A percentile compares a stretch with the other conserved stretches of the same genome.
These are phyloP conservation scores for Epinephelus coioides DNA, from an alignment of 2,797 vertebrate species.

Conservation along the genomic window DNA sequence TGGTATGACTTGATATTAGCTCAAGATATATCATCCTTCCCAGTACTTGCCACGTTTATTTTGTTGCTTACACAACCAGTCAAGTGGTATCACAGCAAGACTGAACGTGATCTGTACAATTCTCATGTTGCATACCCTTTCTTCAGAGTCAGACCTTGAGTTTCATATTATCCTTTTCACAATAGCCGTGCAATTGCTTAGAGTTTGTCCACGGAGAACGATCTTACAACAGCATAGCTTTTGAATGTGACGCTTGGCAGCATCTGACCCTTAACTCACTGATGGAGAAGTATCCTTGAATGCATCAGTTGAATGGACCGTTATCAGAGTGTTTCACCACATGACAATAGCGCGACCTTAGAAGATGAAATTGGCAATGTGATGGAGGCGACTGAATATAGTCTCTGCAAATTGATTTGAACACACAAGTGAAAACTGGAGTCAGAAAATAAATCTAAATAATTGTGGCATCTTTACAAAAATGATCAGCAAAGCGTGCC, in stretches of 20 bases:
- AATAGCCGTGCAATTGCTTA: not conserved
- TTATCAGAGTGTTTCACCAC: conserved; percentile 30
- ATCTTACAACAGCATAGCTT: too few relatives aligned
- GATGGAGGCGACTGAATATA: not conserved
- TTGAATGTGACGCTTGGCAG: not conserved
- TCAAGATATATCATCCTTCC: not conserved
- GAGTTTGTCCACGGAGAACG: not conserved
- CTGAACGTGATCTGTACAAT: not conserved
- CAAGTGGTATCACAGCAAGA: not conserved
- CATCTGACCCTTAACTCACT: not conserved
- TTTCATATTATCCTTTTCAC: not conserved
- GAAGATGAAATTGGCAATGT: conserved; percentile 8
- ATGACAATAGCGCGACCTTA: not conserved
- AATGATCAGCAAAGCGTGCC: not conserved
- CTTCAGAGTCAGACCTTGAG: not conserved
- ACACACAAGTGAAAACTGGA: not conserved
- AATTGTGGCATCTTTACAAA: not conserved
- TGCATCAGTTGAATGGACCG: not conserved
- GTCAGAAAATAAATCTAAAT: not conserved
- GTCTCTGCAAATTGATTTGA: conserved; percentile 5
- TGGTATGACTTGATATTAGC: too few relatives aligned
- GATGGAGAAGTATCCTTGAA: conserved; percentile 4
- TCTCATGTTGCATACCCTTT: not conserved
- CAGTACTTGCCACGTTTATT: not conserved
- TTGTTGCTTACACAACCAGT: not conserved